Base-by-base conservation (phyloP, 2,113 vertebrate genomes). In the Ictalurus furcatus region DNA sequence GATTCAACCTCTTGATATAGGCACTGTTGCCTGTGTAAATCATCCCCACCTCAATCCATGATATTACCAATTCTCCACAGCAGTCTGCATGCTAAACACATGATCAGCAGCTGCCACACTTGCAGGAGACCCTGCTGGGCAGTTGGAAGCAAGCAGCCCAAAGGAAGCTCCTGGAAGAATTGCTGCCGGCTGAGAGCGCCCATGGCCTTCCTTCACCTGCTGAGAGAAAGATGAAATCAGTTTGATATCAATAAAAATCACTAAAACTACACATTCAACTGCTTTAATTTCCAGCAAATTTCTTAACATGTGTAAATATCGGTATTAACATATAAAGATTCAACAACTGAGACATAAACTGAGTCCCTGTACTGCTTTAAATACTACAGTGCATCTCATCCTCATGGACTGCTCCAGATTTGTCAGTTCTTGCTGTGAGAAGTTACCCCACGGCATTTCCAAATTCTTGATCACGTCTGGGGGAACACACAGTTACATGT, bases 71-170 rank as follows among this genome's bases (percentile, higher is more conserved):
- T 93, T 91, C 95, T 96, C 95, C 97, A 97, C 87, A 95, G 90
- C 58, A 97, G 85, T 84, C 97, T 94, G 92, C 96, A 97, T 85
- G 92, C 21, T 13, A 97, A 92, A 93, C 97, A 98, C 95, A 97
- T 94, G 58, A 97, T 93, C 90, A 98, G 94, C 78, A 98, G 96
- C 89, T 93, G 93, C 97, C 97, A 97, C 67, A 97, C 92, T 93
- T 97, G 97, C 93, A 97, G 95, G 9, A 97, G 81, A 34, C 97
- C 96, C 90, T 98, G 97, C 90, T 96, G 94, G 19, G 96, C 91
- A 0, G 96, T 97, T 17, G 94, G 94, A 28, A 97, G 86, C n/a
- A 97, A 93, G 87, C 97, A 98, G 88, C 94, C 96, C 88, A 95
- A 94, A 19, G 95, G 94, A 87, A 98, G 94, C 92, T 97, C 93